Evolutionary conservation across 2,113 vertebrate genomes (phyloP).

Genomic region (Rana temporaria): DNA sequence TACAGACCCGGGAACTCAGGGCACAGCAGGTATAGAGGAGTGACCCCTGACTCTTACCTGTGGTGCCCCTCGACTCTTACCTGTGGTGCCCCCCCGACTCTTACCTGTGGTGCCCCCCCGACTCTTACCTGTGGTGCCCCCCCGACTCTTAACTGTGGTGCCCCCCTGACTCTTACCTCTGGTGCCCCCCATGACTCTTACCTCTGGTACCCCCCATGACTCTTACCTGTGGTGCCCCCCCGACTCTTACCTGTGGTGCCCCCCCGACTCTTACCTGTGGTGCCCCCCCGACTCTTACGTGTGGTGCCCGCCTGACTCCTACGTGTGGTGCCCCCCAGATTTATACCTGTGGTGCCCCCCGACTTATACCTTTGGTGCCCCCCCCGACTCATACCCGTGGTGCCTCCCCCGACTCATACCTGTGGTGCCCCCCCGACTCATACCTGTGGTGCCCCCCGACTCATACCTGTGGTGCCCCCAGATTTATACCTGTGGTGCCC

Average conservation of each 20-base stretch:
- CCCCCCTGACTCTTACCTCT: conserved; percentile 69
- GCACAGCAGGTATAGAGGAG: no score
- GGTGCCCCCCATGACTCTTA: conserved; percentile 62
- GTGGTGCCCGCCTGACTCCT: conserved; percentile 59
- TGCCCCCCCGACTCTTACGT: conserved; percentile 68
- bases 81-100: conserved; percentile 61
- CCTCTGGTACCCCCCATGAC: no score
- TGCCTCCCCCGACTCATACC: no score
- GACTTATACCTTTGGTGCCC: no score
- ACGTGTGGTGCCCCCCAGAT: conserved; percentile 66
- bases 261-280: conserved; percentile 68
- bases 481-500: no score
- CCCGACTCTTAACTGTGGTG: conserved; percentile 66
- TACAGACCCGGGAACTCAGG: no score
- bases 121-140: conserved; percentile 66
- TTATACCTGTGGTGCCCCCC: conserved; percentile 66
- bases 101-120: conserved; percentile 67
- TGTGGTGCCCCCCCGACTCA: no score
- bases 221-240: conserved; percentile 67
- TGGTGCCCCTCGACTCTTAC: conserved; percentile 63
- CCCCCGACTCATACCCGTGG: no score
- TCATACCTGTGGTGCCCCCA: no score
- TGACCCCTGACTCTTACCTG: conserved; percentile 63
- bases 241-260: conserved; percentile 66
- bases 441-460: no score